Base-by-base conservation (phyloP, 1,140 invertebrate genomes). In the Charaxes varanes region DNA sequence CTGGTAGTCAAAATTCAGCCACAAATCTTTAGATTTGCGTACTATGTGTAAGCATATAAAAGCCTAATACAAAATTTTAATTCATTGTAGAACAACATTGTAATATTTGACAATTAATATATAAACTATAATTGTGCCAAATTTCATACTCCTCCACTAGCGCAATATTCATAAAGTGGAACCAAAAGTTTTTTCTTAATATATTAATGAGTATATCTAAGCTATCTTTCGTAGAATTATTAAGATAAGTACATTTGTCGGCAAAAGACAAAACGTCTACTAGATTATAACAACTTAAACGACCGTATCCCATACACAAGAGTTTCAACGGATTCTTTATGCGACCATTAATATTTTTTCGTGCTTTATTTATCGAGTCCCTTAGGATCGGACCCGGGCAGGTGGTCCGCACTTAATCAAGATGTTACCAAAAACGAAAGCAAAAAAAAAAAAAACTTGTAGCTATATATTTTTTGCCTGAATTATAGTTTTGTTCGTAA, bases 371-470 rank as follows among this genome's bases (percentile, higher is more conserved):
- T 80, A 78, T 79, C 40, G 58, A 62, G 57, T 70, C 60, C 63
- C 67, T 43, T 66, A 70, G 58, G 51, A 68, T 28, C 48, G 46
- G 53, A 46, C 55, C 48, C 65, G 34, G 47, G 79, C 79, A 83
- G 79, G 79, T 83, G 79, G 79, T 83, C 79, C 61, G 56, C 56
- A 71, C 72, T 83, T 83, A 83, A 83, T 83, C 79, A 83, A 83
- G 79, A 83, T 57, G 79, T 83, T 80, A 79, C 76, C 61, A 56
- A 77, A 78, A n/a, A n/a, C n/a, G n/a, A n/a, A n/a, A n/a, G n/a
- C n/a, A n/a, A n/a, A 53, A 81, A 64, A 53, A 67, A 74, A 76
- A 67, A 80, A 64, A 64, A 66, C 65, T 41, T 61, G 59, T 54
- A 67, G 50, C 56, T 59, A 79, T 78, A 78, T 73, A 61, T 72